A percentile compares a stretch with the other conserved stretches of the same genome.
These are phyloP conservation scores for Syngnathus acus DNA, from an alignment of 2,797 vertebrate genomes.

Conservation along the genomic window DNA sequence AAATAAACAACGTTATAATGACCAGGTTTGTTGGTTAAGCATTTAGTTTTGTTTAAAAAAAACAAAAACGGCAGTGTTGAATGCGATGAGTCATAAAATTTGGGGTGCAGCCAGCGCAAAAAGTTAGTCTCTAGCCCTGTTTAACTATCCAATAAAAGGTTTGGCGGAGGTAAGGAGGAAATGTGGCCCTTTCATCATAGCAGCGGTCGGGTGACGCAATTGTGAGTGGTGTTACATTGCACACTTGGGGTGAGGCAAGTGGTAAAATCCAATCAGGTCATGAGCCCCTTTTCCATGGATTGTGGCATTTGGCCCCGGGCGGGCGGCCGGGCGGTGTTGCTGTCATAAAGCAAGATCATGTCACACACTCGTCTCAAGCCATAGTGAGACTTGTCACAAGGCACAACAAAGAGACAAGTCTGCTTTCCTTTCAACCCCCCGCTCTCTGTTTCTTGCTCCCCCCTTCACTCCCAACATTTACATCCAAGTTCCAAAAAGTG, in stretches of 20 bases:
- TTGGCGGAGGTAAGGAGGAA: background rate
- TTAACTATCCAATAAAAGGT: background rate
- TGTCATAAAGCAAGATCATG: conserved; percentile 44
- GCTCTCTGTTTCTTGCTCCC: conserved; percentile 17
- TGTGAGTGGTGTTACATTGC: conserved; percentile 49
- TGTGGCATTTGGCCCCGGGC: conserved; percentile 48
- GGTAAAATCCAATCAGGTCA: conserved; percentile 58
- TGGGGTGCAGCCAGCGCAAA: no score
- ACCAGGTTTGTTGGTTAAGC: no score
- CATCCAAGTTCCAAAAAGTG: no score
- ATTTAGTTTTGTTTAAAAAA: no score
- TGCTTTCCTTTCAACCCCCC: conserved; percentile 38
- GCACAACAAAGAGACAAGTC: conserved; percentile 61
- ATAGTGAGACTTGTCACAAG: conserved; percentile 52
- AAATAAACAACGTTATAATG: no score
- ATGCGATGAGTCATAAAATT: no score
- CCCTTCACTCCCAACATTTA: conserved; percentile 17
- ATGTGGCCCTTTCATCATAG: background rate
- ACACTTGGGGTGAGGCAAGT: conserved; percentile 41
- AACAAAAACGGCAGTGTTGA: no score
- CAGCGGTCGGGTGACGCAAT: conserved; percentile 3
- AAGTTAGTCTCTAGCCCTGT: background rate
- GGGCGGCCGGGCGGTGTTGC: conserved; percentile 32
- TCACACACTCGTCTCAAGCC: conserved; percentile 51
- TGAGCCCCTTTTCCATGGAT: conserved; percentile 59